Evolutionary conservation across 2,797 vertebrate species (phyloP), one percentile per base, ranked within the genome.

Genomic region (Champsocephalus esox): DNA sequence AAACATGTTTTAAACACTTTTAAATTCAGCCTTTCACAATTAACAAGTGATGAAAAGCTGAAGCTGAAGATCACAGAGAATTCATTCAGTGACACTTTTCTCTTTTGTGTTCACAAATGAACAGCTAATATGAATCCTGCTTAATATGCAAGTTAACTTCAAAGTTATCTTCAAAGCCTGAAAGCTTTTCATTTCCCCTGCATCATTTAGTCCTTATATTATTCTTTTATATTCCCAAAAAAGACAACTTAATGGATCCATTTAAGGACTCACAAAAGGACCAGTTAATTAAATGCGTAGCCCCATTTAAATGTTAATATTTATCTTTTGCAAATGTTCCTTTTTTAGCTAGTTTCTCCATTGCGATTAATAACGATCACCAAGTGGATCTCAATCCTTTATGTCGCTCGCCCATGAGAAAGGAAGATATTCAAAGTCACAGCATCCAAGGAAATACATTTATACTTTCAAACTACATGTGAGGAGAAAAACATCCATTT

Each of bases 151-250:
- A 41, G 24, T 76, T 73, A 12, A 70, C 32, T 67, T 76, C 28
- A 73, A 67, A 48, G 66, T 32, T 51, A n/a, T 79, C 70, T 41
- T 28, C 21, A 21, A 21, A 21, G 43, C 48, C 59, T 88, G 65
- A 88, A 88, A 82, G 73, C 72, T 51, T 61, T 73, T 67, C 71
- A 46, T 81, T 63, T 68, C 61, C 34, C 17, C 14, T 16, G 67
- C 44, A 70, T 72, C 45, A 11, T 44, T 77, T n/a, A n/a, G n/a
- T n/a, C n/a, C n/a, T n/a, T n/a, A n/a, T n/a, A n/a, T n/a, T 70
- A 34, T 45, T 69, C 65, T 67, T 4, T 44, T 45, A 21, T 34
- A 24, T 11, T 52, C 17, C 21, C 3, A 63, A 59, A 57, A 59
- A 60, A 68, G 13, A 69, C 17, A 0, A 72, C 59, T 66, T 72